Evolutionary conservation across 64 coral and sea anemone genomes (phyloP), one percentile per base, ranked within the genome.

Genomic region (Astreopora myriophthalma): DNA sequence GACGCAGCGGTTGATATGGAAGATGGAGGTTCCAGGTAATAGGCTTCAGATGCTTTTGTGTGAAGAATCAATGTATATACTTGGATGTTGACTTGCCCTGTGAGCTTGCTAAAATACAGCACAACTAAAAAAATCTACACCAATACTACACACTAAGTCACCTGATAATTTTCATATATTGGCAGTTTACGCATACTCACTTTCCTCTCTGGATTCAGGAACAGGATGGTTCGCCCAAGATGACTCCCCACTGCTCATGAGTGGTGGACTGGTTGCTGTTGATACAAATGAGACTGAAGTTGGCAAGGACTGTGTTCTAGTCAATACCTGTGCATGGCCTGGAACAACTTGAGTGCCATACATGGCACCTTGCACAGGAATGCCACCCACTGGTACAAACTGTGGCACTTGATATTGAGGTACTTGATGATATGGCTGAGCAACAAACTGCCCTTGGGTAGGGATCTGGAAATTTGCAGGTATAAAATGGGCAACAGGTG

Each of bases 401-500:
- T 94, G 92, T 25, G 61, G 49, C 17, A 48, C 55, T 14, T 40
- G 28, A 71, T 76, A 87, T 19, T 87, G 91, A 17, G 52, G 16
- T 11, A 84, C 84, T 61, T 74, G 81, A 20, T 93, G 92, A 61
- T 81, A 70, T 39, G 46, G 26, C 44, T 88, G 92, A 8, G 75
- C 17, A 39, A 81, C 75, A 74, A 82, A 94, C 32, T 94, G 92
- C 44, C 75, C 67, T 75, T 72, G 46, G 23, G 40, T 75, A 1
- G 35, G 48, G 22, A 29, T 29, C 72, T 79, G 64, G 76, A 83
- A 94, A 39, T 44, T 38, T 49, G 86, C 46, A 74, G 85, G 24
- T 34, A 88, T 39, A 83, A 83, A 83, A 14, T 86, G 92, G 71
- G 79, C 79, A 58, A 69, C 55, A 62, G 90, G 90, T 48, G 71